Conservation (phyloP, 2,797 vertebrate genomes). For the Selene dorsalis region DNA sequence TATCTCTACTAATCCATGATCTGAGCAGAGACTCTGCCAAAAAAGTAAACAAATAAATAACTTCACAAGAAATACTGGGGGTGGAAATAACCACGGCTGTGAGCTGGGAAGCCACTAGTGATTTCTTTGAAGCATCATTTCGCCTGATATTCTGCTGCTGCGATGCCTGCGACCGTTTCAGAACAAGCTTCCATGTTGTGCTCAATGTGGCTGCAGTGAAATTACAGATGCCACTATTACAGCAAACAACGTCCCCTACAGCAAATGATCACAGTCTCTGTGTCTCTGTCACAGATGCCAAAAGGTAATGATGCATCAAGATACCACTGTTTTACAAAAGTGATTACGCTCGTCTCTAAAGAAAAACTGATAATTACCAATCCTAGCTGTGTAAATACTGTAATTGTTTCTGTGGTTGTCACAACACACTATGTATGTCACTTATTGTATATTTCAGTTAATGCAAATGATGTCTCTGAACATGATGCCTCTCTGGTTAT, state of each 20-base stretch:
- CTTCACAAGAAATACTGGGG: conserved; percentile 75
- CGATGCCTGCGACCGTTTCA: conserved; percentile 54
- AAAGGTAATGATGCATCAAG: conserved; percentile 57
- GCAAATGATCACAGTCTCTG: conserved; percentile 55
- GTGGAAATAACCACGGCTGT: conserved; percentile 70
- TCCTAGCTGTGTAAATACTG: neutral
- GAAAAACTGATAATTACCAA: conserved; percentile 17
- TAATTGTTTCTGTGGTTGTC: neutral
- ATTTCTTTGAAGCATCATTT: conserved; percentile 79
- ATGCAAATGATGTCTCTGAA: neutral
- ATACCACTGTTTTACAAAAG: conserved; percentile 42
- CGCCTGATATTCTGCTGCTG: conserved; percentile 57
- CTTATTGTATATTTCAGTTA: neutral
- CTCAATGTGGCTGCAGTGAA: conserved; percentile 51
- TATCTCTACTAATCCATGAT: conserved; percentile 85
- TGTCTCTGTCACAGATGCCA: conserved; percentile 43
- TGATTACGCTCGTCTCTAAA: conserved; percentile 20
- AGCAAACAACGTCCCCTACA: conserved; percentile 46
- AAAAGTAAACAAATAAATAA: conserved; percentile 85
- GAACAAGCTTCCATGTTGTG: conserved; percentile 64
- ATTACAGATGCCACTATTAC: conserved; percentile 58
- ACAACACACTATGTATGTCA: no score
- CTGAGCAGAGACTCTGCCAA: conserved; percentile 77
- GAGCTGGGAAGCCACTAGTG: conserved; percentile 70
- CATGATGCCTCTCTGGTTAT: neutral